phyloP scores from a whole-genome alignment of 2,113 vertebrate genomes.

The Guaruba guarouba region DNA sequence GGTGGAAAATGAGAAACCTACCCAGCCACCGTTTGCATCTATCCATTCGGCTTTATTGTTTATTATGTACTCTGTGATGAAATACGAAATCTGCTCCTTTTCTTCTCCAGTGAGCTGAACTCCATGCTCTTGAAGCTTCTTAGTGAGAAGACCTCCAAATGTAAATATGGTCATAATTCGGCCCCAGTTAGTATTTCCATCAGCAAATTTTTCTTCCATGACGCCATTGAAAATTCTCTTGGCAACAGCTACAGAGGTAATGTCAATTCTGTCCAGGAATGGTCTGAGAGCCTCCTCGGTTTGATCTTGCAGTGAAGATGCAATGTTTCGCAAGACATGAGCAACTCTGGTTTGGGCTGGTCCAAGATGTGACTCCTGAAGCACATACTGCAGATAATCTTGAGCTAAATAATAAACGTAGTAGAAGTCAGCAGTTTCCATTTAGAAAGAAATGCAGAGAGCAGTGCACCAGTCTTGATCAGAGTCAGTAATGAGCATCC shows the following conservation, averaged over 20 bases:
- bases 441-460: neutral
- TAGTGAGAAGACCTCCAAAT: conserved; percentile 70
- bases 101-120: conserved; percentile 31
- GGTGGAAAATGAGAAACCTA: conserved; percentile 44
- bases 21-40: conserved; percentile 75
- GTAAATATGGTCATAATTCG: conserved; percentile 76
- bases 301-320: conserved; percentile 61
- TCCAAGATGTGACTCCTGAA: neutral
- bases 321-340: conserved; percentile 51
- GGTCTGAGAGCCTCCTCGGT: conserved; percentile 56
- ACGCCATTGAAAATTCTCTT: conserved; percentile 65
- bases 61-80: conserved; percentile 74
- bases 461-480: neutral
- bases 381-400: conserved; percentile 67
- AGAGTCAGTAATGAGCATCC: neutral
- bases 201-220: conserved; percentile 74
- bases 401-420: conserved; percentile 65
- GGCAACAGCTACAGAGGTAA: conserved; percentile 60
- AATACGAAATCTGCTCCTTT: conserved; percentile 60
- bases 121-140: conserved; percentile 61
- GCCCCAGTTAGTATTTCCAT: conserved; percentile 78
- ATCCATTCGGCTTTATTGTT: conserved; percentile 72
- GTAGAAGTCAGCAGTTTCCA: conserved; percentile 60
- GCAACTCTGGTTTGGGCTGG: conserved; percentile 44
- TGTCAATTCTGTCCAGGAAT: conserved; percentile 43